phyloP scores from a whole-genome alignment of 2,888 invertebrate genomes.

The Bimastos eiseni region DNA sequence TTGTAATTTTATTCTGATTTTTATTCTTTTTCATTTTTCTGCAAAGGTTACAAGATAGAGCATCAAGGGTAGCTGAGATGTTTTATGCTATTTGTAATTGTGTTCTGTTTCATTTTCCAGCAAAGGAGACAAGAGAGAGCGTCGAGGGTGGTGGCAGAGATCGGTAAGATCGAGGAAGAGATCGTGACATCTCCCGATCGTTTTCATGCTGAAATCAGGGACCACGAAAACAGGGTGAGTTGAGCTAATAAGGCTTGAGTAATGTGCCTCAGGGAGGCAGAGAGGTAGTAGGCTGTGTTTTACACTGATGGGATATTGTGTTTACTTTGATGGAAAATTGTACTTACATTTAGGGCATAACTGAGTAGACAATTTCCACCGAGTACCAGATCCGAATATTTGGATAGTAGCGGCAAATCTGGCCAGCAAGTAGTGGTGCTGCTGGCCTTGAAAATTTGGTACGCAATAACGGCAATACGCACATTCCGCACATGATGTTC shows the following conservation, averaged over 20 bases:
- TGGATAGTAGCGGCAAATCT: too few relatives aligned
- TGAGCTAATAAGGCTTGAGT: neutral
- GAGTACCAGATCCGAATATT: too few relatives aligned
- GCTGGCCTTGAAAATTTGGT: too few relatives aligned
- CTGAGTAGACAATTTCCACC: too few relatives aligned
- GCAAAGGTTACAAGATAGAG: neutral
- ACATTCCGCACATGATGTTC: too few relatives aligned
- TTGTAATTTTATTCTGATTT: too few relatives aligned
- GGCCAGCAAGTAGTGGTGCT: too few relatives aligned
- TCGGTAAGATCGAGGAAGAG: neutral
- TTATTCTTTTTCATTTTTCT: neutral
- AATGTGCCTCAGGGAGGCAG: neutral
- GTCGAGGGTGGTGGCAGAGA: neutral
- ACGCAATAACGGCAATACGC: too few relatives aligned
- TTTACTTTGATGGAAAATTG: too few relatives aligned
- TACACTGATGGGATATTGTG: too few relatives aligned
- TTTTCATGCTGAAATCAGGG: neutral
- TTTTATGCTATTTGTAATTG: too few relatives aligned
- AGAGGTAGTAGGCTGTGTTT: neutral
- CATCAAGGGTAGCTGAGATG: neutral
- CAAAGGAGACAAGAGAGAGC: neutral
- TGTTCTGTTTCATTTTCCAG: neutral
- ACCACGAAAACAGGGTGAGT: neutral
- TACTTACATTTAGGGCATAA: too few relatives aligned
- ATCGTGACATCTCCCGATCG: neutral